phyloP scores from a whole-genome alignment of 2,797 vertebrate species.

The Florisuga fusca region DNA sequence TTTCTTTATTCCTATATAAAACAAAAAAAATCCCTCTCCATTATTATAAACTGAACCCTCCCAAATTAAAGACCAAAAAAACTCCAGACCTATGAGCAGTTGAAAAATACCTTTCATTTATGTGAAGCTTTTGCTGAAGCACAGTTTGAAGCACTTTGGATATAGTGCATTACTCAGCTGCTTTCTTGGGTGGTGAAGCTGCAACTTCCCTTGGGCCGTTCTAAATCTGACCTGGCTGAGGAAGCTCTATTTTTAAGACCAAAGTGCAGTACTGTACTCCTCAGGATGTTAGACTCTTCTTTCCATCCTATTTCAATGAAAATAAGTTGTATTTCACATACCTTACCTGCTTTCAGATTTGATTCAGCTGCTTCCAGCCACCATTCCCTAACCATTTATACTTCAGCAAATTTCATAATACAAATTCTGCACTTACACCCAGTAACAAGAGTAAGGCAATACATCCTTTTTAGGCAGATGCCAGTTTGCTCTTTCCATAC shows the following conservation, averaged over 20 bases:
- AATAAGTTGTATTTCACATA: not conserved
- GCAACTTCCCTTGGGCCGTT: not conserved
- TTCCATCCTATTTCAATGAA: not conserved
- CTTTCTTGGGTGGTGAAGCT: not conserved
- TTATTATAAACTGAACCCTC: not conserved
- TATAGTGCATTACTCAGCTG: not conserved
- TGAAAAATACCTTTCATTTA: not conserved
- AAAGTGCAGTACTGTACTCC: not conserved
- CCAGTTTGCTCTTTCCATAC: not conserved
- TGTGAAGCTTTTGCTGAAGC: not conserved
- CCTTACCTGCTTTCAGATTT: not conserved
- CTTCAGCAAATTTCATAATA: not conserved
- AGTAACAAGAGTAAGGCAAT: not conserved
- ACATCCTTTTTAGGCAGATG: not conserved
- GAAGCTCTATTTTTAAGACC: not conserved
- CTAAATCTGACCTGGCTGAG: not conserved
- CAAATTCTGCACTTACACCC: not conserved
- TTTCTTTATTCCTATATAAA: not conserved
- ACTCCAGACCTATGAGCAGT: not conserved
- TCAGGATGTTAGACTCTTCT: not conserved
- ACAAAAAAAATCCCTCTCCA: rapidly evolving
- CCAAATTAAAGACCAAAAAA: not conserved
- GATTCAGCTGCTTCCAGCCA: not conserved
- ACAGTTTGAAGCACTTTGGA: not conserved
- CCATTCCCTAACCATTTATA: not conserved